phyloP scores from a whole-genome alignment of 64 coral and sea anemone genomes.

The Actinia tenebrosa region DNA sequence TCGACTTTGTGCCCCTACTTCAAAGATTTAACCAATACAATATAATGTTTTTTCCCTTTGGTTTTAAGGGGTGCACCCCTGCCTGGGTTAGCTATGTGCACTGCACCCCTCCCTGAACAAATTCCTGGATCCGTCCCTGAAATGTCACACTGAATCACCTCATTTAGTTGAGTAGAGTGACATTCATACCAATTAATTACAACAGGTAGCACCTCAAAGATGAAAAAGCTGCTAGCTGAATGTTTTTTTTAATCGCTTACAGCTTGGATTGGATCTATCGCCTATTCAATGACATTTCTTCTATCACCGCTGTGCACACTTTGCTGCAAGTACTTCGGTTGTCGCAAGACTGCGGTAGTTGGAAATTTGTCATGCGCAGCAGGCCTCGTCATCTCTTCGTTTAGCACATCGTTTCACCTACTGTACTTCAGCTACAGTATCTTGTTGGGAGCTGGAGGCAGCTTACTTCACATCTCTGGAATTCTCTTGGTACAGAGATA shows the following conservation, averaged over 20 bases:
- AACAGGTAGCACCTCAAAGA: no score
- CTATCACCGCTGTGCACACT: conserved; percentile 29
- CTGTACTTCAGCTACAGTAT: conserved; percentile 49
- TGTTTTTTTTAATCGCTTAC: neutral
- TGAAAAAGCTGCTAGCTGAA: no score
- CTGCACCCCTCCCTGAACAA: no score
- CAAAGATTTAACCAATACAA: no score
- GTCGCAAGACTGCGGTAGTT: neutral
- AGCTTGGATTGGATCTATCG: conserved; percentile 55
- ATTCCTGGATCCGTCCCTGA: no score
- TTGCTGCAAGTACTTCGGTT: conserved; percentile 42
- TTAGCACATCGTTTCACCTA: neutral
- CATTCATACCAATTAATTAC: no score
- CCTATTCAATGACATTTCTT: conserved; percentile 31
- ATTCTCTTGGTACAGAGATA: conserved; percentile 30
- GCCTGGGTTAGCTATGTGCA: no score
- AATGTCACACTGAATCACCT: no score
- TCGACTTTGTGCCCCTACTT: no score
- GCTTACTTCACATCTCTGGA: conserved; percentile 33
- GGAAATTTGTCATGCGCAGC: conserved; percentile 11
- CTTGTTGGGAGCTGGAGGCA: conserved; percentile 36
- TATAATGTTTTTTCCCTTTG: no score
- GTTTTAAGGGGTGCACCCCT: no score
- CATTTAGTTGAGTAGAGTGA: no score
- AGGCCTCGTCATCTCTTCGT: conserved; percentile 39